Base-by-base conservation (phyloP, 2,113 vertebrate species). In the Triplophysa dalaica region DNA sequence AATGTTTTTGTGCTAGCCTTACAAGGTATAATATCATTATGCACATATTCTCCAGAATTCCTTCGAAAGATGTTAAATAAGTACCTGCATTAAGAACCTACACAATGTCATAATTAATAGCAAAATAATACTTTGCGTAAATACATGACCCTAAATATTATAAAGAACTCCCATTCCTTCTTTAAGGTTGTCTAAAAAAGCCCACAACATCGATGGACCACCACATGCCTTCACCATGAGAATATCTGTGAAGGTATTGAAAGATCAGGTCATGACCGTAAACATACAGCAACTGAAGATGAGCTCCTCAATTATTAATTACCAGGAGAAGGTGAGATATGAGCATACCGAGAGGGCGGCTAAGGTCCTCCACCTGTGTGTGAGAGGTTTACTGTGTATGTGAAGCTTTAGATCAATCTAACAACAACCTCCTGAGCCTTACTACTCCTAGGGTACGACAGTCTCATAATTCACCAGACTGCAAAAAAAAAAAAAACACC, bases 351-450 rank as follows among this genome's bases (percentile, higher is more conserved):
- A 75, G 38, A 70, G 19, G 48, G 26, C 58, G 60, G 65, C 75
- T 13, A 50, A 76, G 72, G n/a, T 24, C 61, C 69, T 74, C 69
- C 38, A 50, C 74, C 58, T 65, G 72, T 62, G 64, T 60, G 65
- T 67, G 45, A 78, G 95, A 94, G 95, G 95, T 97, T 96, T 96
- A 95, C 94, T 94, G 95, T 94, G 93, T 93, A 93, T 90, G 66
- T 87, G 90, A 93, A 90, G 86, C 89, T 92, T 94, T 95, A 93
- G 94, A 94, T 91, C 94, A 90, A 92, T 93, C 95, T 92, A 87
- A 91, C 89, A 91, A 90, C 87, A 86, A 89, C 89, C 86, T 87
- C 89, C 87, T 87, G 88, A 86, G 85, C 93, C 90, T 91, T 90
- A 91, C 92, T 93, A 91, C 87, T 93, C 87, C 81, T 87, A 81